Evolutionary conservation across 2,113 vertebrate genomes (phyloP).

Genomic region (Nesogale talazaci): DNA sequence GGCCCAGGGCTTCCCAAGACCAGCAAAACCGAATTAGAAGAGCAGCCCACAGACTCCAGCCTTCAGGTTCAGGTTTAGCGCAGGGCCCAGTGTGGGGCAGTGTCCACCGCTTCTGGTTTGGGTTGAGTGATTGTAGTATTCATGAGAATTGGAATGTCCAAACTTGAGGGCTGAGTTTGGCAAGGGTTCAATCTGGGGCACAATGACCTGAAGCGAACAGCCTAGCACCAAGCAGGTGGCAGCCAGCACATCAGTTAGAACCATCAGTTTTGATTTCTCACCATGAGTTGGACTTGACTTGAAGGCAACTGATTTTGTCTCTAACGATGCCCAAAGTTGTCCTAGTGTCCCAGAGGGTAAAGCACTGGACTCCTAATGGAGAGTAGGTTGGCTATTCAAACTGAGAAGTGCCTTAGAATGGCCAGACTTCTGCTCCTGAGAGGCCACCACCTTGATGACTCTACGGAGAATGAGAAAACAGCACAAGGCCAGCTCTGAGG

Average conservation of each 20-base stretch:
- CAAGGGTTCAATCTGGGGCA: neutral
- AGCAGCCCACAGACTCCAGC: rapidly evolving
- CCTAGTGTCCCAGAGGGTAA: neutral
- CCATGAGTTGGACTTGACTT: neutral
- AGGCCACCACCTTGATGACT: neutral
- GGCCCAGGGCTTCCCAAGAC: neutral
- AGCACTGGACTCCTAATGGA: neutral
- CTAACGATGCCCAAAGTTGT: neutral
- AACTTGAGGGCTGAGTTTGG: neutral
- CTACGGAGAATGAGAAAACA: neutral
- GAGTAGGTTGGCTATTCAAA: neutral
- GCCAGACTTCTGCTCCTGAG: neutral
- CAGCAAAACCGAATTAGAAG: neutral
- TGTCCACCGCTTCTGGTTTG: neutral
- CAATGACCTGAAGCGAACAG: neutral
- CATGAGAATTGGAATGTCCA: neutral
- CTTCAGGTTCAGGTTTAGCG: neutral
- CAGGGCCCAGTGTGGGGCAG: neutral
- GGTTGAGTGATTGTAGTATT: neutral
- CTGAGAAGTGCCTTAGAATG: neutral
- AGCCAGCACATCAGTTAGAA: too few species aligned
- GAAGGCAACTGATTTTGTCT: neutral
- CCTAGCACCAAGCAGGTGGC: neutral
- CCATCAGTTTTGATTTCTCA: neutral
- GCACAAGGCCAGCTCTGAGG: too few species aligned